Evolutionary conservation across 30 jellyfish, hydroid and myxozoan genomes (phyloP).

Genomic region (Haliclystus octoradiatus): DNA sequence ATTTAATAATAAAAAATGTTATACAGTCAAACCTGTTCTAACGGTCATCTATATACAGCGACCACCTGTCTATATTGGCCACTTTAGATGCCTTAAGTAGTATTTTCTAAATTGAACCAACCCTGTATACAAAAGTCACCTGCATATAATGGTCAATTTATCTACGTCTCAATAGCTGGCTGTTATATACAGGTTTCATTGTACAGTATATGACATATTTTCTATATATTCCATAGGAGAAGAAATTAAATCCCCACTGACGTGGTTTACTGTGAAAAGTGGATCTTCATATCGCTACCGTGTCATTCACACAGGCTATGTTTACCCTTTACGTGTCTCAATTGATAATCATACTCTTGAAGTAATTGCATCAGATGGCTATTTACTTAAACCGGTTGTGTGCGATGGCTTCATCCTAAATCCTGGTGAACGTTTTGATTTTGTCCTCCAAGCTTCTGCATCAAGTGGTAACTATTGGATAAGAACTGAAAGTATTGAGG

Average conservation of each 20-base stretch:
- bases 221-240: too few relatives aligned
- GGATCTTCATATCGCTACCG: constrained; percentile 42
- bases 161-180: too few relatives aligned
- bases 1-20: too few relatives aligned
- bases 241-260: constrained; percentile 28
- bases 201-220: too few relatives aligned
- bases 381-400: constrained; percentile 40
- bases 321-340: constrained; percentile 54
- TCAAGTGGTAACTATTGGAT: constrained; percentile 53
- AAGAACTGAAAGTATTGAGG: constrained; percentile 61
- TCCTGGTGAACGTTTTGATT: constrained; percentile 72
- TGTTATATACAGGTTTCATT: too few relatives aligned
- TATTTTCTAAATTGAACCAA: too few relatives aligned
- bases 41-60: too few relatives aligned
- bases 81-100: too few relatives aligned
- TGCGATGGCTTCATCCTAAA: constrained; percentile 45
- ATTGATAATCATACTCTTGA: constrained; percentile 43
- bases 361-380: constrained; percentile 36
- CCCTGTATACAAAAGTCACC: too few relatives aligned
- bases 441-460: constrained; percentile 27
- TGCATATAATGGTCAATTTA: too few relatives aligned
- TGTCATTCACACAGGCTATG: constrained; percentile 45
- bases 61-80: too few relatives aligned
- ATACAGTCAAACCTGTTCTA: too few relatives aligned
- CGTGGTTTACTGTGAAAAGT: constrained; percentile 37